A percentile compares a stretch with the other conserved stretches of the same genome.
phyloP scores from a whole-genome alignment of 2,888 invertebrate genomes.

The Hyppa rectilinea region DNA sequence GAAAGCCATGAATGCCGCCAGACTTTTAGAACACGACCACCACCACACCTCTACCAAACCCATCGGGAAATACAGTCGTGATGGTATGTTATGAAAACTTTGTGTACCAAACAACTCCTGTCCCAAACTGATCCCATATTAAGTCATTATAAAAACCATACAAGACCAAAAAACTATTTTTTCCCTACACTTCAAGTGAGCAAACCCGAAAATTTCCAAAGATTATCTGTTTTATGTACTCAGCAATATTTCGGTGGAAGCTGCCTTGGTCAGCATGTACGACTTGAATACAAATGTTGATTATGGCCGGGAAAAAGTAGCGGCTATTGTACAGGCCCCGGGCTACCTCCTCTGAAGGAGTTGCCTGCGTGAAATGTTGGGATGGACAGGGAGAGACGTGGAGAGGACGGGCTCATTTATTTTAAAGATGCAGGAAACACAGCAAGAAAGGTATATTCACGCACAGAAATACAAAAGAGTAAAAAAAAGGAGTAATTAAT shows the following conservation, averaged over 20 bases:
- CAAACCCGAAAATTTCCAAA: constrained; percentile 57
- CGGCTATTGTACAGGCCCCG: constrained; percentile 83
- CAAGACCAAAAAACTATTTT: neutral
- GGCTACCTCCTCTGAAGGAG: constrained; percentile 86
- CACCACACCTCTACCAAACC: too few relatives aligned
- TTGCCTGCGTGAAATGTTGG: constrained; percentile 74
- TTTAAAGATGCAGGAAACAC: too few relatives aligned
- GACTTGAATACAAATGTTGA: constrained; percentile 89
- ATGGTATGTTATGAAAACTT: too few relatives aligned
- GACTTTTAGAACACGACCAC: too few relatives aligned
- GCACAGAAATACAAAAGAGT: too few relatives aligned
- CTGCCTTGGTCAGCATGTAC: constrained; percentile 68
- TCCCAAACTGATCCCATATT: constrained; percentile 1
- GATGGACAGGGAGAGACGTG: constrained; percentile 45
- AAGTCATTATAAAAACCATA: constrained; percentile 25
- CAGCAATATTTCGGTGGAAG: constrained; percentile 56
- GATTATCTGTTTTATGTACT: constrained; percentile 64
- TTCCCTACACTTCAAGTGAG: neutral
- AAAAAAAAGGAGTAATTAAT: too few relatives aligned
- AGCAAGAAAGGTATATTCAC: too few relatives aligned
- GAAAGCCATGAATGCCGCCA: too few relatives aligned
- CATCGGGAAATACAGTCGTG: too few relatives aligned
- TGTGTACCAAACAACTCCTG: neutral
- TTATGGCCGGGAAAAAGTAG: constrained; percentile 88
- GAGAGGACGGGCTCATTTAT: too few relatives aligned